Percentiles rank a stretch among this genome's conserved stretches.
These are phyloP conservation scores for Crotophaga sulcirostris DNA, from an alignment of 2,113 vertebrate genomes.

Conservation along the genomic window DNA sequence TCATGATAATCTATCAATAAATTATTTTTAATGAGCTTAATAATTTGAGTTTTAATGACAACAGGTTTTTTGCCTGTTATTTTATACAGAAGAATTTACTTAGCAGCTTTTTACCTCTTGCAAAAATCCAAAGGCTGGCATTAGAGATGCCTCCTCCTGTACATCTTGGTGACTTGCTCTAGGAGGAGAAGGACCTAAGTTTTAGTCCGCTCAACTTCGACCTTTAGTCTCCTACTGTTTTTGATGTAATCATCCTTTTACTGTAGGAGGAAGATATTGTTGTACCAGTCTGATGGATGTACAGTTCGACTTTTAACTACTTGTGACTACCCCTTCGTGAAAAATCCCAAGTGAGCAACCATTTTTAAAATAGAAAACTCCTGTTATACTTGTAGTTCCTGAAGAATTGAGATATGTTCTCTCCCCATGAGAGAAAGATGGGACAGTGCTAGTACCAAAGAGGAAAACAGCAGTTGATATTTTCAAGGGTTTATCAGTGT, in stretches of 20 bases:
- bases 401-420: background rate
- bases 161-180: background rate
- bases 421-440: background rate
- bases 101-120: background rate
- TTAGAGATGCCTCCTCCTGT: background rate
- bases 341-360: background rate
- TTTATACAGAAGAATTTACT: background rate
- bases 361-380: background rate
- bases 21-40: background rate
- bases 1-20: background rate
- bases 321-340: background rate
- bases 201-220: background rate
- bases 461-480: background rate
- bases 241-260: background rate
- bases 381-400: background rate
- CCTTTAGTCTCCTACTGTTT: background rate
- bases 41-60: background rate
- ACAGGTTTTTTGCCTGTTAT: background rate
- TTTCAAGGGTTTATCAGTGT: background rate
- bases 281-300: background rate
- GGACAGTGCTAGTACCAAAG: background rate
- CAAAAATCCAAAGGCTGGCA: background rate
- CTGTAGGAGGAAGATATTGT: background rate
- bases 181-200: background rate
- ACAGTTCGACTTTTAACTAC: background rate